Conservation (phyloP, 1,140 invertebrate genomes). For the Prorops nasuta region DNA sequence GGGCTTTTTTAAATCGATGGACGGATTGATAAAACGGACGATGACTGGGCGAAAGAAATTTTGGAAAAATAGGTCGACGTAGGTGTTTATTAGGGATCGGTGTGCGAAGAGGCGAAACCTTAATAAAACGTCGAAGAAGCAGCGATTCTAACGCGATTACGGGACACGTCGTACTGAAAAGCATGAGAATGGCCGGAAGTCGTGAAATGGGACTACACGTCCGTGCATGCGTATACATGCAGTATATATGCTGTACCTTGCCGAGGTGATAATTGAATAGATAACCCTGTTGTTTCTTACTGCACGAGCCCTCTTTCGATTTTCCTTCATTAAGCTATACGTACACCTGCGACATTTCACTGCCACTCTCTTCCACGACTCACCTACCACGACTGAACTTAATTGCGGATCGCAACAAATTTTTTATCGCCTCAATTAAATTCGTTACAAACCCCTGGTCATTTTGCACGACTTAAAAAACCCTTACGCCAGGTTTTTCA, state of each 20-base stretch:
- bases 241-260: slow-evolving; percentile 28
- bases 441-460: no score
- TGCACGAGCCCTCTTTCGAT: slow-evolving; percentile 27
- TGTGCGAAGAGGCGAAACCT: no score
- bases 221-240: slow-evolving; percentile 37
- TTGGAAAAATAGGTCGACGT: no score
- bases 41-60: no score
- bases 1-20: no score
- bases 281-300: slow-evolving; percentile 38
- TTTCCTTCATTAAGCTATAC: slow-evolving; percentile 28
- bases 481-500: no score
- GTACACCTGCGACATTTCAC: slow-evolving; percentile 3
- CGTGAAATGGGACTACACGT: slow-evolving; percentile 54
- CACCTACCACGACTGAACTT: no score
- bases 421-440: no score
- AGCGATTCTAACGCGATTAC: slow-evolving; percentile 42
- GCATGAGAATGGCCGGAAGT: slow-evolving; percentile 54
- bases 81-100: no score
- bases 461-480: no score
- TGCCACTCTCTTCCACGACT: not conserved
- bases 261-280: slow-evolving; percentile 57
- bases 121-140: slow-evolving; percentile 12
- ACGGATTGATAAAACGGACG: no score
- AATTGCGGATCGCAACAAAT: no score
- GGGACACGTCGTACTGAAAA: slow-evolving; percentile 56